Evolutionary conservation across 2,888 invertebrate genomes (phyloP).

Genomic region (Dryococelus australis): DNA sequence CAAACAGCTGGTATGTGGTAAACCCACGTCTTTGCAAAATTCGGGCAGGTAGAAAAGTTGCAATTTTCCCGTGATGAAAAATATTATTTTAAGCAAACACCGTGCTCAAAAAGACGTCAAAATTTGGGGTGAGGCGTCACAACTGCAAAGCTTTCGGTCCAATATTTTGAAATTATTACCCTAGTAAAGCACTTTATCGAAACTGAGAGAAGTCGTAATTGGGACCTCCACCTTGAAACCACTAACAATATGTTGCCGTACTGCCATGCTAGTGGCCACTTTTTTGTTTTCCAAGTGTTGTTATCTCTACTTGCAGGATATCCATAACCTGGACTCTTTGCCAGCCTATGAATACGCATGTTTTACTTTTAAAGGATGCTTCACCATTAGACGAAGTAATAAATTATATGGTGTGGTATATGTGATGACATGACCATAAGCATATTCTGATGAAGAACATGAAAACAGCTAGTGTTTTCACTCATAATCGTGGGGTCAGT

Average conservation of each 20-base stretch:
- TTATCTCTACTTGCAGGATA: slow-evolving; percentile 45
- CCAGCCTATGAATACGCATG: slow-evolving; percentile 26
- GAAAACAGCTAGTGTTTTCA: slow-evolving; percentile 28
- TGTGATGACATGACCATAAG: slow-evolving; percentile 36
- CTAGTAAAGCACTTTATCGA: slow-evolving; percentile 33
- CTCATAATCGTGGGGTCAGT: not conserved
- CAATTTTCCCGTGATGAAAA: too few species aligned
- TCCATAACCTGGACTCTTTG: slow-evolving; percentile 37
- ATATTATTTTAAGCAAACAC: too few species aligned
- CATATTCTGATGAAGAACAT: slow-evolving; percentile 33
- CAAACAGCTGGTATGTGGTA: too few species aligned
- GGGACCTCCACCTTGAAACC: slow-evolving; percentile 40
- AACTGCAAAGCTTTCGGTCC: slow-evolving; percentile 40
- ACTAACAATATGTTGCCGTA: slow-evolving; percentile 40
- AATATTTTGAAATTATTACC: slow-evolving; percentile 41
- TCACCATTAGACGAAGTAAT: slow-evolving; percentile 30
- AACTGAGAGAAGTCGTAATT: slow-evolving; percentile 38
- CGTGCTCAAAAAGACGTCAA: too few species aligned
- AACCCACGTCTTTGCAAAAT: too few species aligned
- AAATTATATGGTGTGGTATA: slow-evolving; percentile 29
- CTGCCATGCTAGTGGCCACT: slow-evolving; percentile 46
- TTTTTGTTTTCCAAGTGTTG: slow-evolving; percentile 43
- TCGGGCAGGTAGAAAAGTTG: too few species aligned
- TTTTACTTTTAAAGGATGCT: slow-evolving; percentile 27
- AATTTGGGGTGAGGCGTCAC: too few species aligned